Evolutionary conservation across 2,888 invertebrate species (phyloP).

Genomic region (Sarcophaga variegata): DNA sequence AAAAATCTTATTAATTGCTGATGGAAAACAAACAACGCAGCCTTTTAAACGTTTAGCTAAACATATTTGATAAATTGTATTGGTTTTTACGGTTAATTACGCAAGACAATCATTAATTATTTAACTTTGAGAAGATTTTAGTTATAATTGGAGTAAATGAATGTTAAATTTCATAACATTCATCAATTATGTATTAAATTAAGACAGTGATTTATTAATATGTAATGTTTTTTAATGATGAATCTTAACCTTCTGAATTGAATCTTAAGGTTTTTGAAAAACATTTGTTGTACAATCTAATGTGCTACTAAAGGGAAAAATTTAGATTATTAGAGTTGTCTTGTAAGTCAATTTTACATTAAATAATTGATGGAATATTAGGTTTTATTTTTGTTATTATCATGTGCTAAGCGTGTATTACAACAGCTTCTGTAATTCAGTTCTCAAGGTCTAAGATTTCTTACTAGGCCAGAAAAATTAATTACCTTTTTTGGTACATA

Average conservation of each 20-base stretch:
- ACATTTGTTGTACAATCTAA: neutral
- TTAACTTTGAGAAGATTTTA: neutral
- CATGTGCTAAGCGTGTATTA: too few species aligned
- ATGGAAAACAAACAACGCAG: constrained; percentile 6
- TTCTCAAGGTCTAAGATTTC: too few species aligned
- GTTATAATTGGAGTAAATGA: neutral
- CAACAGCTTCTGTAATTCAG: too few species aligned
- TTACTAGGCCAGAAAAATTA: too few species aligned
- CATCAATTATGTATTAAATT: neutral
- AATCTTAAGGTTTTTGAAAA: neutral
- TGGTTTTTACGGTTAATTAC: neutral
- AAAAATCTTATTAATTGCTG: constrained; percentile 9
- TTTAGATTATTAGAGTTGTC: too few species aligned
- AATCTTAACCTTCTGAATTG: neutral
- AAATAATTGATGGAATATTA: too few species aligned
- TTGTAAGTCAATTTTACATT: too few species aligned
- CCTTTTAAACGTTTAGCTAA: neutral
- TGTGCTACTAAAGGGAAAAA: neutral
- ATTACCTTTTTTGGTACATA: too few species aligned
- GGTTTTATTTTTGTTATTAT: too few species aligned
- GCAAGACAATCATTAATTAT: neutral
- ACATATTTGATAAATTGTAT: neutral
- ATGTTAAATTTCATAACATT: neutral
- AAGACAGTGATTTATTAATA: neutral
- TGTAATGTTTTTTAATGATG: neutral